Percentiles rank a stretch among this genome's conserved stretches.
phyloP scores from a whole-genome alignment of 2,113 vertebrate genomes.

The Callaeas wilsoni region DNA sequence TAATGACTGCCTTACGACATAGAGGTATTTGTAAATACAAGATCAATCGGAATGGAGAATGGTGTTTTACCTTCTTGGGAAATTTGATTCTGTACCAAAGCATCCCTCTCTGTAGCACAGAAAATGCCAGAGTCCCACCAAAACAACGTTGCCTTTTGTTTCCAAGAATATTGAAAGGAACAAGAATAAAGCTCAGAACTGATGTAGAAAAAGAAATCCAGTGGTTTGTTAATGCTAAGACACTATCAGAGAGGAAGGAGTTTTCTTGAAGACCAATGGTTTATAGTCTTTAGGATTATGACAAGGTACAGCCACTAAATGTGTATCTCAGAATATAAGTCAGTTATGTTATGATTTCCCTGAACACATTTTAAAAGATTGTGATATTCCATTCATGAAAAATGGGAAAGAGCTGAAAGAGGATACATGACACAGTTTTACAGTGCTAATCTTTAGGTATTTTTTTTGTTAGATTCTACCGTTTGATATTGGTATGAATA shows the following conservation, averaged over 20 bases:
- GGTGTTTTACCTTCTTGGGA: background rate
- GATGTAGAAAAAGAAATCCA: background rate
- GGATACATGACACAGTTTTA: background rate
- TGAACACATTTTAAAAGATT: background rate
- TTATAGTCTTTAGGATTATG: background rate
- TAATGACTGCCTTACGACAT: background rate
- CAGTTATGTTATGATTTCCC: background rate
- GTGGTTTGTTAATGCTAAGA: background rate
- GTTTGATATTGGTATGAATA: background rate
- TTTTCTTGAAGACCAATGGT: background rate
- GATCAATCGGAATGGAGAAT: background rate
- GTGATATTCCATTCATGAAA: background rate
- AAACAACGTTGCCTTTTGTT: background rate
- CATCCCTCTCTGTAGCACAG: background rate
- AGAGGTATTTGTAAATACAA: background rate
- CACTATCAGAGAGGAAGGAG: background rate
- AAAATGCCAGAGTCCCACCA: background rate
- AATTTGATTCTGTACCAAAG: background rate
- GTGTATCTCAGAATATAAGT: background rate
- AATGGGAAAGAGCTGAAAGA: background rate
- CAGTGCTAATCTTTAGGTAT: background rate
- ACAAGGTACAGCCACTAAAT: background rate
- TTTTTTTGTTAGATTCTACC: background rate
- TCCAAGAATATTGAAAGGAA: background rate
- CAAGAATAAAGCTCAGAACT: background rate